Percentiles rank a stretch among this genome's conserved stretches.
phyloP scores from a whole-genome alignment of 2,888 invertebrate genomes.

The Scaptomyza flava region DNA sequence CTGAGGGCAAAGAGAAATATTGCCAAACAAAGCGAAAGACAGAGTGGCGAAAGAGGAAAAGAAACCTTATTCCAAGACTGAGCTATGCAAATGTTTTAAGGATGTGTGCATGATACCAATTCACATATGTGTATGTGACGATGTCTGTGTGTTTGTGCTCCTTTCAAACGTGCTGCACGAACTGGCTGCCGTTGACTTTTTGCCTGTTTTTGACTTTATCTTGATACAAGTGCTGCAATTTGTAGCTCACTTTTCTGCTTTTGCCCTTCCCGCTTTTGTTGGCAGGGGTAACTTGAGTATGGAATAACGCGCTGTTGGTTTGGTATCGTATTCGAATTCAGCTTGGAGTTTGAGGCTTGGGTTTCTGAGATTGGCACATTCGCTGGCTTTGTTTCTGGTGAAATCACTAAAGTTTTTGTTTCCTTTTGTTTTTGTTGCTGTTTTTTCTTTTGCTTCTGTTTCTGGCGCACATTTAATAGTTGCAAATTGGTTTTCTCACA shows the following conservation, averaged over 20 bases:
- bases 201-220: slow-evolving; percentile 67
- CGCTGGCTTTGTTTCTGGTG: slow-evolving; percentile 33
- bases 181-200: slow-evolving; percentile 62
- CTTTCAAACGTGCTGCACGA: slow-evolving; percentile 53
- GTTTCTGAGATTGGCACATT: slow-evolving; percentile 52
- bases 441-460: slow-evolving; percentile 46
- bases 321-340: slow-evolving; percentile 9
- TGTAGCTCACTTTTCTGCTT: slow-evolving; percentile 61
- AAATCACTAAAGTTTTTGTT: slow-evolving; percentile 53
- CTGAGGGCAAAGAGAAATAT: slow-evolving; percentile 45
- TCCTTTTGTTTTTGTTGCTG: slow-evolving; percentile 45
- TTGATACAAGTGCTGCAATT: slow-evolving; percentile 76
- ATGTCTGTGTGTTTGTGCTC: slow-evolving; percentile 17
- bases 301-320: slow-evolving; percentile 20
- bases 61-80: slow-evolving; percentile 6
- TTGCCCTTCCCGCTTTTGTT: slow-evolving; percentile 13
- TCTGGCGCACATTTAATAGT: slow-evolving; percentile 73
- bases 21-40: slow-evolving; percentile 40
- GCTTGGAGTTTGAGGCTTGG: slow-evolving; percentile 20
- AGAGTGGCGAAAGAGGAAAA: background rate
- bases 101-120: slow-evolving; percentile 5
- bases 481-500: slow-evolving; percentile 76
- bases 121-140: background rate
- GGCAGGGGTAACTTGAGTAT: slow-evolving; percentile 17
- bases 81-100: slow-evolving; percentile 47